phyloP scores from a whole-genome alignment of 2,888 invertebrate species.

The Heliconius hortense region DNA sequence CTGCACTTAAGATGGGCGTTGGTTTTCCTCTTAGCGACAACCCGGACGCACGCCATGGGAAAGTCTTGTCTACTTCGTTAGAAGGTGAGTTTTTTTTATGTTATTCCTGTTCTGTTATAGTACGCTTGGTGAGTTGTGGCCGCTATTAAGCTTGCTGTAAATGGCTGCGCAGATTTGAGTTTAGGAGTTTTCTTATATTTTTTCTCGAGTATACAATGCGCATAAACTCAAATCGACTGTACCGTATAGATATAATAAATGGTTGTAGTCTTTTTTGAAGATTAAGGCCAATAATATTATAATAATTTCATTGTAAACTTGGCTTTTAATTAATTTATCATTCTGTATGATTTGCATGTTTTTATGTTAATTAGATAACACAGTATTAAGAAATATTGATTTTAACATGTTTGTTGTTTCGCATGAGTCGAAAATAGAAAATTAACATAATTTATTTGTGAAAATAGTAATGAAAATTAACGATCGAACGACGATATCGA shows the following conservation, averaged over 20 bases:
- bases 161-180: not conserved
- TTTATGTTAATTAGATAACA: too few species aligned
- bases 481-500: too few species aligned
- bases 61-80: conserved; percentile 83
- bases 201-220: not conserved
- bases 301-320: too few species aligned
- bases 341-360: not conserved
- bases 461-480: too few species aligned
- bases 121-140: not conserved
- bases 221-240: too few species aligned
- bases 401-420: too few species aligned
- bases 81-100: conserved; percentile 69
- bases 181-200: not conserved
- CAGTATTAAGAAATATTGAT: too few species aligned
- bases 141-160: not conserved
- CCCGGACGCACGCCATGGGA: conserved; percentile 87
- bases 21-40: conserved; percentile 90
- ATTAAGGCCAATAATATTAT: too few species aligned
- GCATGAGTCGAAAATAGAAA: too few species aligned
- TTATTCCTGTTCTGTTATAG: not conserved
- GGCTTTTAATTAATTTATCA: not conserved
- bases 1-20: conserved; percentile 92
- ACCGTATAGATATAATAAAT: too few species aligned
- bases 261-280: too few species aligned
- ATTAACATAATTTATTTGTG: too few species aligned